phyloP scores from a whole-genome alignment of 2,113 vertebrate species.

The Pseudorhombus dupliciocellatus region DNA sequence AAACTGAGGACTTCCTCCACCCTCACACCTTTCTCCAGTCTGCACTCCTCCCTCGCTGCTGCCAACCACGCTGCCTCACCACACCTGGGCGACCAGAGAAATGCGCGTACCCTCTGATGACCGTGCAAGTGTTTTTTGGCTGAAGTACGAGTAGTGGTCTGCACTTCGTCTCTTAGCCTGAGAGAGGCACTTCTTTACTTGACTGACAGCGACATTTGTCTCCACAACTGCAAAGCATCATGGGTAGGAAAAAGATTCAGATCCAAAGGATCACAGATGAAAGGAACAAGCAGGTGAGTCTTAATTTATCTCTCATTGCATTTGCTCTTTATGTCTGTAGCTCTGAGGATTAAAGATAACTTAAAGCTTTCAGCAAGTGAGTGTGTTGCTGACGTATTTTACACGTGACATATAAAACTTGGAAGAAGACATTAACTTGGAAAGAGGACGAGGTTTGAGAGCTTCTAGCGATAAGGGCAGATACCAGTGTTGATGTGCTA shows the following conservation, averaged over 20 bases:
- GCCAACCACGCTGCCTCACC: slow-evolving; percentile 23
- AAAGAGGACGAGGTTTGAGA: too few species aligned
- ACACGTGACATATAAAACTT: too few species aligned
- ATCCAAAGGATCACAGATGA: slow-evolving; percentile 98
- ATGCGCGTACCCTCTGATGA: slow-evolving; percentile 60
- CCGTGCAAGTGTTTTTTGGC: slow-evolving; percentile 56
- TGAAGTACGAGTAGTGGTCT: slow-evolving; percentile 38
- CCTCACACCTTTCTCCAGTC: slow-evolving; percentile 34
- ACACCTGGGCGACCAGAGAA: slow-evolving; percentile 65
- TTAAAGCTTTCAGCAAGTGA: too few species aligned
- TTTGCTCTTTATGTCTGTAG: slow-evolving; percentile 3
- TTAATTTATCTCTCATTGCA: not conserved
- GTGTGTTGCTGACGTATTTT: too few species aligned
- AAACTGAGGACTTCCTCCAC: slow-evolving; percentile 60
- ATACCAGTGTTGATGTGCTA: too few species aligned
- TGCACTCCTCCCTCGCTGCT: slow-evolving; percentile 11
- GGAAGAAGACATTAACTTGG: too few species aligned
- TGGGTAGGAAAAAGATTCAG: slow-evolving; percentile 99
- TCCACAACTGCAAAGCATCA: slow-evolving; percentile 77
- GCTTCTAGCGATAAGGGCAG: too few species aligned
- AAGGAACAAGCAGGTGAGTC: slow-evolving; percentile 93
- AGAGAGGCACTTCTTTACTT: slow-evolving; percentile 58
- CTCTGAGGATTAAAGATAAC: not conserved
- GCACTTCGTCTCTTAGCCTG: slow-evolving; percentile 39
- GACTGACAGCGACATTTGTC: slow-evolving; percentile 55